Conservation (phyloP, 2,888 invertebrate species). For the Eulithis testata region DNA sequence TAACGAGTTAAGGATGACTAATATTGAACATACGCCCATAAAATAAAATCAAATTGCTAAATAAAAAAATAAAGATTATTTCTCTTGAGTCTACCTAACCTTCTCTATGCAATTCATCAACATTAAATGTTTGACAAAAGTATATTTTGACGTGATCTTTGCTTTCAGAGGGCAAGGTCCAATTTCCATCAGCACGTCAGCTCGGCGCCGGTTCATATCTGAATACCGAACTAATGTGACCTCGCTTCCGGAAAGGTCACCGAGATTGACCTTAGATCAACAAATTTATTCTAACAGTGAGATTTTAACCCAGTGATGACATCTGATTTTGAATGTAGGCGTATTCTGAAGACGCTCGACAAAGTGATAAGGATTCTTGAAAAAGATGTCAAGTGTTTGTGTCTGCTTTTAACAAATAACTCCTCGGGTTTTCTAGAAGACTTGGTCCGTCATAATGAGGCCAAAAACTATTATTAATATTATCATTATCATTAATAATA, state of each 20-base stretch:
- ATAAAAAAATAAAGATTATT: too few species aligned
- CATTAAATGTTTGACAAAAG: neutral
- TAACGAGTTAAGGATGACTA: too few species aligned
- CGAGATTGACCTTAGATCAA: slow-evolving; percentile 61
- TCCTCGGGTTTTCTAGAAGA: neutral
- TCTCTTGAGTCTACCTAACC: neutral
- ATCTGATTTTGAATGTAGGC: slow-evolving; percentile 49
- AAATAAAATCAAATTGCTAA: too few species aligned
- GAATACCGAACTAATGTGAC: slow-evolving; percentile 50
- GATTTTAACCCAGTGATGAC: slow-evolving; percentile 56
- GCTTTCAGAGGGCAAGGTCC: slow-evolving; percentile 26
- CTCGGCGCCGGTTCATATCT: slow-evolving; percentile 36
- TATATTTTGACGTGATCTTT: slow-evolving; percentile 13
- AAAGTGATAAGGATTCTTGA: slow-evolving; percentile 20
- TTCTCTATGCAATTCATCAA: neutral
- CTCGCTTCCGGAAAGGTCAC: slow-evolving; percentile 77
- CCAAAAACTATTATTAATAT: too few species aligned
- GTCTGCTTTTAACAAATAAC: neutral
- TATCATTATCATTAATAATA: too few species aligned
- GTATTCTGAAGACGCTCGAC: slow-evolving; percentile 51
- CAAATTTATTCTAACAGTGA: slow-evolving; percentile 55
- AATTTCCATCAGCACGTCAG: slow-evolving; percentile 10
- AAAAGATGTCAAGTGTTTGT: slow-evolving; percentile 11
- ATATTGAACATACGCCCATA: too few species aligned
- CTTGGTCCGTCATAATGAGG: neutral